These are phyloP conservation scores for Serripes groenlandicus DNA, from an alignment of 2,888 invertebrate species.

Conservation along the genomic window DNA sequence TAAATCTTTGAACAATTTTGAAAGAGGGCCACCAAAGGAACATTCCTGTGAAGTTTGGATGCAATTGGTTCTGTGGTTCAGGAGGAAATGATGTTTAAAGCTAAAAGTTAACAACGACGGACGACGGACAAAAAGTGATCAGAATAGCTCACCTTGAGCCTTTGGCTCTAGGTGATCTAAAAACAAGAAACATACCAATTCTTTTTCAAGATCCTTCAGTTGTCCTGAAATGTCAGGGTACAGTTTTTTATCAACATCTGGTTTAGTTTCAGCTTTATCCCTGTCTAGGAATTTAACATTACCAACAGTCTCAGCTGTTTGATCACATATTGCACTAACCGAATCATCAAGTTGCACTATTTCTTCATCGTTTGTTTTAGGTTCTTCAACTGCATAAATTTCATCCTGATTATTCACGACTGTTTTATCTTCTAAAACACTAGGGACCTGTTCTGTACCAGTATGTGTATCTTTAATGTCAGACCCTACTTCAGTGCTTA, in stretches of 20 bases:
- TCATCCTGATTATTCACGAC: no score
- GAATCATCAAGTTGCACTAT: neutral
- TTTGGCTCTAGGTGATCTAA: no score
- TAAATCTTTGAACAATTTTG: no score
- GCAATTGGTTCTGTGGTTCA: no score
- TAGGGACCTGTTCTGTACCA: neutral
- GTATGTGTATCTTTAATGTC: neutral
- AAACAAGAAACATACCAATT: constrained; percentile 13
- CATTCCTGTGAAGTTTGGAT: no score
- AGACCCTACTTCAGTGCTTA: neutral
- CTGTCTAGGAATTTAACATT: neutral
- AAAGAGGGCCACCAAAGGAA: no score
- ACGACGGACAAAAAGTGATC: no score
- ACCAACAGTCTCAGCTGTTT: neutral
- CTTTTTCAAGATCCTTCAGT: constrained; percentile 27
- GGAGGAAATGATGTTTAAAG: no score
- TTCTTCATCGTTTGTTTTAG: neutral
- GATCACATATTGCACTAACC: neutral
- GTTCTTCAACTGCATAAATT: no score
- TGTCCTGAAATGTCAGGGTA: constrained; percentile 56
- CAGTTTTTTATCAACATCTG: constrained; percentile 12
- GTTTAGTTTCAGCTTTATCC: neutral
- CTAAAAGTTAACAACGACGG: no score
- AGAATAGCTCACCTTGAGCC: no score
- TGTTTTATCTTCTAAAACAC: neutral